Evolutionary conservation across 2,888 invertebrate genomes (phyloP), one percentile per base, ranked within the genome.

Genomic region (Drosophila percnosoma): DNA sequence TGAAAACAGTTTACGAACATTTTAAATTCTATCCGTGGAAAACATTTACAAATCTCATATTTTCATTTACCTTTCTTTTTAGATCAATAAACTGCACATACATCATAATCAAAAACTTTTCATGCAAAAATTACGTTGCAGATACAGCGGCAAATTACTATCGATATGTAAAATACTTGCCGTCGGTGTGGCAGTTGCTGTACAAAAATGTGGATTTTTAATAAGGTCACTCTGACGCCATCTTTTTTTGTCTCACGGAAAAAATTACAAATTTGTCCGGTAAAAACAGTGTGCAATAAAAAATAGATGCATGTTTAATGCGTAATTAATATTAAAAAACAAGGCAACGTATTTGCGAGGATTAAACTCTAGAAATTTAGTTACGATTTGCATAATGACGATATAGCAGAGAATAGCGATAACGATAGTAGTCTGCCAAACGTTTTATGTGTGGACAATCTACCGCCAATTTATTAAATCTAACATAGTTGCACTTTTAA

Each of bases 201-300:
- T 27, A 18, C 11, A 29, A 54, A 59, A 59, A 13, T 55, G n/a
- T 36, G 80, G 77, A 78, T 78, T 80, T 68, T 52, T 27, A 42
- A 42, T 61, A 78, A 36, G 79, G 79, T 79, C 82, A 79, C 79
- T 70, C 79, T 65, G 79, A 63, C 79, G 79, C 79, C 79, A 79
- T 79, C 78, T 79, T 78, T 36, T 80, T 80, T 72, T 77, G 80
- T 78, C 62, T 51, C 68, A 77, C 73, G 27, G 68, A 58, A 70
- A 79, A 88, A 88, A 70, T 78, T 78, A 77, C 45, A 82, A 81
- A 80, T 62, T 86, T 73, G 68, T 87, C 79, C 85, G 87, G 87
- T 69, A 84, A 82, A 89, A 84, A 65, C 48, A 75, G 60, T 74
- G 82, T 78, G 65, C 65, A 84, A 77, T 78, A 65, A 54, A 51